These are phyloP conservation scores for Rhopalosiphum padi DNA, from an alignment of 1,140 invertebrate species.

Conservation along the genomic window DNA sequence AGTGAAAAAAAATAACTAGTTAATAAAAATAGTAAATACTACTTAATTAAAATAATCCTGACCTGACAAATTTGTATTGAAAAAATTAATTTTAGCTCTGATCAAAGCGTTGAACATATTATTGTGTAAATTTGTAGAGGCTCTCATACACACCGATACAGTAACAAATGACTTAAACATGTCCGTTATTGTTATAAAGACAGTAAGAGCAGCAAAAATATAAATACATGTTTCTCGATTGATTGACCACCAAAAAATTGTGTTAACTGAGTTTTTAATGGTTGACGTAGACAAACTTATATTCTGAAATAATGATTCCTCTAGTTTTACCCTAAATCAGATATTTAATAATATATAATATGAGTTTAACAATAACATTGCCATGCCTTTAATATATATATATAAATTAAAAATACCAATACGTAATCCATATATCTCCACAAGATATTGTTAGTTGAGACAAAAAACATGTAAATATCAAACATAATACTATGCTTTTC, in stretches of 20 bases:
- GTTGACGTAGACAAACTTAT: background rate
- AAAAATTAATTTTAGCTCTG: slow-evolving; percentile 84
- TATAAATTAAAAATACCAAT: background rate
- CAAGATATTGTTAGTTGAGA: background rate
- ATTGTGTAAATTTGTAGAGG: slow-evolving; percentile 82
- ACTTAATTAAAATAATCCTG: slow-evolving; percentile 36
- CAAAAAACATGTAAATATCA: slow-evolving; percentile 70
- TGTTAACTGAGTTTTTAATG: background rate
- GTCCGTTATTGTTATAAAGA: slow-evolving; percentile 70
- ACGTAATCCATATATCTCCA: background rate
- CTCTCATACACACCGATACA: slow-evolving; percentile 79
- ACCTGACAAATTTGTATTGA: slow-evolving; percentile 82
- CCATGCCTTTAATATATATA: background rate
- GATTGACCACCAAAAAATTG: slow-evolving; percentile 22
- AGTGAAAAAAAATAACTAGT: background rate
- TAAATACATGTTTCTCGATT: slow-evolving; percentile 66
- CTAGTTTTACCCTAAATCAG: slow-evolving; percentile 65
- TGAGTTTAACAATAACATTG: background rate
- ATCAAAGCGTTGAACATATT: slow-evolving; percentile 83
- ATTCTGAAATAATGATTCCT: slow-evolving; percentile 62
- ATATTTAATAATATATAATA: background rate
- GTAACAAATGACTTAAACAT: slow-evolving; percentile 73
- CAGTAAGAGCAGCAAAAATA: slow-evolving; percentile 70
- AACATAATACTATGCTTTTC: slow-evolving; percentile 67
- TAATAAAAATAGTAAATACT: slow-evolving; percentile 42